Evolutionary conservation across 2,888 invertebrate genomes (phyloP).

Genomic region (Marasmarcha lunaedactyla): DNA sequence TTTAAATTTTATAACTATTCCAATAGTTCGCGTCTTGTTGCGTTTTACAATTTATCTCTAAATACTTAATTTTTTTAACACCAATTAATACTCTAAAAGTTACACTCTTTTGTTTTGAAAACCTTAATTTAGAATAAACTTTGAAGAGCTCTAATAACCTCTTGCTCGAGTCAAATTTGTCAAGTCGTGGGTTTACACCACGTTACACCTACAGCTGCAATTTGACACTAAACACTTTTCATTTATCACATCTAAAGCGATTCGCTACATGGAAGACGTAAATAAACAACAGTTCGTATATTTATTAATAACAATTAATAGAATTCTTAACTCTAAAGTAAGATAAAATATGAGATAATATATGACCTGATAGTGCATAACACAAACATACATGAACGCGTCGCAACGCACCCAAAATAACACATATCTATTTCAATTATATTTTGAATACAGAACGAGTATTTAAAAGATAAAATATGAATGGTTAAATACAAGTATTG

Average conservation of each 20-base stretch:
- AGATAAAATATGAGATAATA: slow-evolving; percentile 10
- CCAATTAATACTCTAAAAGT: background rate
- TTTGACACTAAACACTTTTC: background rate
- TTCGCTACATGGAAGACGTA: slow-evolving; percentile 46
- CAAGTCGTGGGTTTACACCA: too few species aligned
- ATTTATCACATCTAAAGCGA: slow-evolving; percentile 21
- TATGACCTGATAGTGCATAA: slow-evolving; percentile 34
- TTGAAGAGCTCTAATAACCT: too few species aligned
- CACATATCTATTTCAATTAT: too few species aligned
- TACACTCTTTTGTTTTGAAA: too few species aligned
- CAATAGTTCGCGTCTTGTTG: too few species aligned
- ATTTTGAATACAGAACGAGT: too few species aligned
- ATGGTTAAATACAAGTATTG: too few species aligned
- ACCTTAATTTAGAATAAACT: too few species aligned
- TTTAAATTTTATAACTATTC: too few species aligned
- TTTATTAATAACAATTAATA: background rate
- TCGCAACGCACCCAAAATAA: slow-evolving; percentile 47
- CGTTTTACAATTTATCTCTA: too few species aligned
- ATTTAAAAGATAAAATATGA: too few species aligned
- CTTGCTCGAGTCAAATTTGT: too few species aligned
- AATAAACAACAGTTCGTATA: slow-evolving; percentile 31
- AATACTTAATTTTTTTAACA: background rate
- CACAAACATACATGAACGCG: slow-evolving; percentile 61
- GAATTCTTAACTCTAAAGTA: slow-evolving; percentile 8
- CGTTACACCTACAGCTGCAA: background rate